A percentile compares a stretch with the other conserved stretches of the same genome.
Conservation (phyloP, 1,140 invertebrate species). For the Microplitis mediator region DNA sequence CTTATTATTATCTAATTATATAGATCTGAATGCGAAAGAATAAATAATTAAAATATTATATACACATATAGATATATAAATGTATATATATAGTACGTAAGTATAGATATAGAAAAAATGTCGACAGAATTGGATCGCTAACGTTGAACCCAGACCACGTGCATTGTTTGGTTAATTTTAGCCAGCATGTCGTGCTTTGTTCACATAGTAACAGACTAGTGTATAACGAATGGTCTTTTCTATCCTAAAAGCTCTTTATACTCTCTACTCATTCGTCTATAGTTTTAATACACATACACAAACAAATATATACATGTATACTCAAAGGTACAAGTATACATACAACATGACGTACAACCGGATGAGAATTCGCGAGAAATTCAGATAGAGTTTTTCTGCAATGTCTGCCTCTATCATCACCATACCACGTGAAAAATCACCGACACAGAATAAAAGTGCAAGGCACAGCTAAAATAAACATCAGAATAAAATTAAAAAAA, state of each 20-base stretch:
- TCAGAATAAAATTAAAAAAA: constrained; percentile 2
- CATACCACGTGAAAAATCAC: constrained; percentile 5
- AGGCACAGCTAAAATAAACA: constrained; percentile 13
- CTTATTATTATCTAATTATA: too few relatives aligned
- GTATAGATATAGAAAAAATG: background rate
- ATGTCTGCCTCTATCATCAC: constrained; percentile 6
- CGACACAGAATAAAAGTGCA: constrained; percentile 5
- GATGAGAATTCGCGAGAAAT: constrained; percentile 17
- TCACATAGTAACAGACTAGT: constrained; percentile 8
- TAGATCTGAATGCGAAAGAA: background rate
- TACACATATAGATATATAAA: background rate
- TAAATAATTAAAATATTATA: background rate
- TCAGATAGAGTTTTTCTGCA: background rate
- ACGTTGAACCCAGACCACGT: constrained; percentile 33
- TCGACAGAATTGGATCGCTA: constrained; percentile 26
- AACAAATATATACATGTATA: background rate
- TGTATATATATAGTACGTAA: background rate
- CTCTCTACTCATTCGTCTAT: constrained; percentile 3
- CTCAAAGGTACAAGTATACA: constrained; percentile 12
- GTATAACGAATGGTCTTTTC: constrained; percentile 26
- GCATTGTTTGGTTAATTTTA: constrained; percentile 40
- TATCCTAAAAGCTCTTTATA: constrained; percentile 10
- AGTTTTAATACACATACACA: background rate
- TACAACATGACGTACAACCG: constrained; percentile 5
- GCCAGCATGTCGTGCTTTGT: constrained; percentile 32